These are phyloP conservation scores for Cyanocitta stelleri DNA, from an alignment of 2,113 vertebrate genomes.

Conservation along the genomic window DNA sequence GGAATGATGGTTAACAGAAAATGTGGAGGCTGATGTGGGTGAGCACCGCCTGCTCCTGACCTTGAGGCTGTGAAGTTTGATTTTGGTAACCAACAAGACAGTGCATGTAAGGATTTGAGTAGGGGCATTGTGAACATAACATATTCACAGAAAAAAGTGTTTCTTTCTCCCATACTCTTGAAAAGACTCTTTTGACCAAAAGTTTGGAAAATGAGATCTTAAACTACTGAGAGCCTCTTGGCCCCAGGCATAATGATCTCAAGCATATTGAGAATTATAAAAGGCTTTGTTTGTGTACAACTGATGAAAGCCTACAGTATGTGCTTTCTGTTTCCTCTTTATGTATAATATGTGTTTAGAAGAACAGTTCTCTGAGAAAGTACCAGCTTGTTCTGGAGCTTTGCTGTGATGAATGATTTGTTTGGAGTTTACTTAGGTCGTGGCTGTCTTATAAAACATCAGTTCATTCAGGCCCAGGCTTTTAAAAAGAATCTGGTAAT, in stretches of 20 bases:
- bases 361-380: background rate
- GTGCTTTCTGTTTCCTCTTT: constrained; percentile 28
- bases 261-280: constrained; percentile 5
- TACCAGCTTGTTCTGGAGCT: constrained; percentile 3
- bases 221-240: background rate
- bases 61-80: background rate
- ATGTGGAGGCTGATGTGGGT: background rate
- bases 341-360: constrained; percentile 9
- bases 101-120: background rate
- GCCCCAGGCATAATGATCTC: background rate
- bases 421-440: constrained; percentile 43
- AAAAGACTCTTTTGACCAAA: constrained; percentile 15
- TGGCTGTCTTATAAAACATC: background rate
- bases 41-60: background rate
- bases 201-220: constrained; percentile 26
- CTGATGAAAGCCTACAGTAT: constrained; percentile 33
- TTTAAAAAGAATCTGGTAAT: background rate
- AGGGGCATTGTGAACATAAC: background rate
- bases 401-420: constrained; percentile 22
- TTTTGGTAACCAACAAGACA: background rate
- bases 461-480: background rate
- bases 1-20: background rate
- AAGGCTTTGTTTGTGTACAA: constrained; percentile 45
- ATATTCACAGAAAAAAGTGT: background rate
- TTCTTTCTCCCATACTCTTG: background rate